phyloP scores from a whole-genome alignment of 2,113 vertebrate species.

The Crotalus horridus region DNA sequence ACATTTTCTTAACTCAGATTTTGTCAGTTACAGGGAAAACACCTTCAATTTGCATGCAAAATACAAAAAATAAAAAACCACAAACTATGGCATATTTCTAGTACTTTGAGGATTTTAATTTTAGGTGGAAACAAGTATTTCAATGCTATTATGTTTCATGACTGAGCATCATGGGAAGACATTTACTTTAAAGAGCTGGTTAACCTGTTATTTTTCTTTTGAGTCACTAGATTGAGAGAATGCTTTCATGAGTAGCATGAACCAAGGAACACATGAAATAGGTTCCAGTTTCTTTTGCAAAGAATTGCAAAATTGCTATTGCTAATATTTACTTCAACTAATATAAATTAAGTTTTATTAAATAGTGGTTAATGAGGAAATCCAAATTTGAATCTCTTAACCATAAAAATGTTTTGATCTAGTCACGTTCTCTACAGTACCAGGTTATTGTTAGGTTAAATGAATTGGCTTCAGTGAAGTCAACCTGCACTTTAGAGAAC shows the following conservation, averaged over 20 bases:
- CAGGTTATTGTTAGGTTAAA: background rate
- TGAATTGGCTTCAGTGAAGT: background rate
- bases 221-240: background rate
- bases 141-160: background rate
- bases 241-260: background rate
- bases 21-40: background rate
- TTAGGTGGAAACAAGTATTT: background rate
- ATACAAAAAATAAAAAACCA: background rate
- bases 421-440: background rate
- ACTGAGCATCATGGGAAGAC: background rate
- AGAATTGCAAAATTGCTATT: background rate
- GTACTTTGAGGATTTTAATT: background rate
- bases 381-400: background rate
- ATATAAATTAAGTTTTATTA: background rate
- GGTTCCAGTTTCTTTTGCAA: background rate
- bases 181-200: background rate
- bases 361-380: background rate
- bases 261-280: background rate
- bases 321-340: background rate
- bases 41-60: background rate
- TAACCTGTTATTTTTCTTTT: background rate
- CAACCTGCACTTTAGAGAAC: background rate
- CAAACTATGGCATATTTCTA: background rate
- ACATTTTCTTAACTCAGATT: background rate
- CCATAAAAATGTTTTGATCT: background rate